Conservation (phyloP, 1,140 invertebrate species). For the Melitaea cinxia region DNA sequence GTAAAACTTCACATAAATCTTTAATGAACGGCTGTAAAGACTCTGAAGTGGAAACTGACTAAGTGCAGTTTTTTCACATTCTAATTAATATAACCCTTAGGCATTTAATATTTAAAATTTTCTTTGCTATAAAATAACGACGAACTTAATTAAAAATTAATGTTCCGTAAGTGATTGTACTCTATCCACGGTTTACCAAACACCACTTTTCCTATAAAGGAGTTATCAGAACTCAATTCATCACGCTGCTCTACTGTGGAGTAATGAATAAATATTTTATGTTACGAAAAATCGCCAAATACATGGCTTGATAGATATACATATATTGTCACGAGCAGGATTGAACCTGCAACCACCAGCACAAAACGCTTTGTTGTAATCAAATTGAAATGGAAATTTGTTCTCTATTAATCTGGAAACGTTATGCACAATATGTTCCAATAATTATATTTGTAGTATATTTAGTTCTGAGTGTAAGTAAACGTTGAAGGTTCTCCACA, state of each 20-base stretch:
- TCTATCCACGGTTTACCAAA: too few species aligned
- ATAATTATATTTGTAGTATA: not conserved
- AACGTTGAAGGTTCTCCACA: not conserved
- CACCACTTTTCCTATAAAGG: too few species aligned
- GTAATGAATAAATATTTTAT: too few species aligned
- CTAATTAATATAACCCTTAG: slow-evolving; percentile 1
- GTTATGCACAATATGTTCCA: not conserved
- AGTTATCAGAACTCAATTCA: too few species aligned
- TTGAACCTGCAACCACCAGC: too few species aligned
- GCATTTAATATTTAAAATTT: not conserved
- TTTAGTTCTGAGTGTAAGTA: not conserved
- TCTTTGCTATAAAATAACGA: not conserved
- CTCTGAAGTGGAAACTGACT: slow-evolving; percentile 8
- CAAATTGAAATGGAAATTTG: too few species aligned
- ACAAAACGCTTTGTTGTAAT: too few species aligned
- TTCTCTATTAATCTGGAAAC: not conserved
- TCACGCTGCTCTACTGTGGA: too few species aligned
- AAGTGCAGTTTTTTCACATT: slow-evolving; percentile 3
- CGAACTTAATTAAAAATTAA: not conserved
- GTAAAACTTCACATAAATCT: slow-evolving; percentile 13
- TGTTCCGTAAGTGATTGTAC: too few species aligned
- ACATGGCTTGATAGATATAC: too few species aligned
- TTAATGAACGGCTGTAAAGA: slow-evolving; percentile 13
- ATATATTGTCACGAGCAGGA: too few species aligned
- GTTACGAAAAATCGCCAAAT: too few species aligned